phyloP scores from a whole-genome alignment of 2,113 vertebrate genomes.

The Mesitornis unicolor region DNA sequence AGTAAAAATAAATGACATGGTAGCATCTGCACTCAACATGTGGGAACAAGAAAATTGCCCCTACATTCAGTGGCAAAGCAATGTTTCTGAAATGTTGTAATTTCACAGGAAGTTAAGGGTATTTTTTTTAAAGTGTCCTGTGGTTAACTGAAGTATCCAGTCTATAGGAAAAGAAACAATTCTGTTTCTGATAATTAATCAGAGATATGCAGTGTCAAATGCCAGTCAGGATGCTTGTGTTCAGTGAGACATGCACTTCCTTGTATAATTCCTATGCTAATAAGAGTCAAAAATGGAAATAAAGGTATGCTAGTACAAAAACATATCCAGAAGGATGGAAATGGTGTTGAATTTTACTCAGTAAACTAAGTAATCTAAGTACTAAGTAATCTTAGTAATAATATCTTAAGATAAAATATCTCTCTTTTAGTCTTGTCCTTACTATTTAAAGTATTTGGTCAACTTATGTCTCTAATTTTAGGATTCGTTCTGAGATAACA shows the following conservation, averaged over 20 bases:
- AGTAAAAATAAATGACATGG: not conserved
- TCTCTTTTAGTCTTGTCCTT: not conserved
- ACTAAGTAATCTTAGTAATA: no score
- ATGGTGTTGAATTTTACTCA: not conserved
- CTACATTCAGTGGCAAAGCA: accelerated
- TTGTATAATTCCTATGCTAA: not conserved
- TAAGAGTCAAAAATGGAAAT: not conserved
- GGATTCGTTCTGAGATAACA: not conserved
- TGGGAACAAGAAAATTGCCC: not conserved
- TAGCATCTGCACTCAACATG: not conserved
- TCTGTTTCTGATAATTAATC: not conserved
- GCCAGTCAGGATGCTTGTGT: not conserved
- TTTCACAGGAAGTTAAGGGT: not conserved
- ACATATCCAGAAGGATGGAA: not conserved
- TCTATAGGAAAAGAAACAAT: not conserved
- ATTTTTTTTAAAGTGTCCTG: not conserved
- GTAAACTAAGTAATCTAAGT: no score
- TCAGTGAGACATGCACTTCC: not conserved
- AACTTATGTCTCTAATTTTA: not conserved
- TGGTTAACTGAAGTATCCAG: not conserved
- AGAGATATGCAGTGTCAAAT: not conserved
- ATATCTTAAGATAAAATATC: not conserved
- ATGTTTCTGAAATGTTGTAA: not conserved
- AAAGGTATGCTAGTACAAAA: not conserved
- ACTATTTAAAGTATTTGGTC: not conserved